Conservation (phyloP, 2,888 invertebrate species). For the Stramonita haemastoma region DNA sequence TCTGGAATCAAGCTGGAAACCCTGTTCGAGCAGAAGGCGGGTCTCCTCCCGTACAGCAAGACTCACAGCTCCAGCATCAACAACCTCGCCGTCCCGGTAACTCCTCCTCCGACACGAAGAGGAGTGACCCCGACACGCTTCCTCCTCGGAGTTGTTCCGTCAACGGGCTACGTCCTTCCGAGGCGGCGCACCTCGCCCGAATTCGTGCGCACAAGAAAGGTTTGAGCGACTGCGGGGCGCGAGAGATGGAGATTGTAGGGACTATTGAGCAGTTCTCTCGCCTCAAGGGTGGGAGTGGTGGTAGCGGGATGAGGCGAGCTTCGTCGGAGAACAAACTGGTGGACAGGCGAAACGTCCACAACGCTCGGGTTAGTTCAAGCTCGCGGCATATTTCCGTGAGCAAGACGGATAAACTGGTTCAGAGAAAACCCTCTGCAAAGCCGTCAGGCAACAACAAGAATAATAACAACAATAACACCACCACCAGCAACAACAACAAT, state of each 20-base stretch:
- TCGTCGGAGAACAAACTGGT: conserved; percentile 48
- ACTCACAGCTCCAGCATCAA: conserved; percentile 30
- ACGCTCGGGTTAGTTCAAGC: not conserved
- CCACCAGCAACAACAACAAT: not conserved
- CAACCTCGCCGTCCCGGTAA: not conserved
- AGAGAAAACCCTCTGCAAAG: not conserved
- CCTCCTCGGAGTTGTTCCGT: conserved; percentile 19
- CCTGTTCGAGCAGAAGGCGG: conserved; percentile 44
- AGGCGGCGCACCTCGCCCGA: not conserved
- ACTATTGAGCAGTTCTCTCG: conserved; percentile 31
- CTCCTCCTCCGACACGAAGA: no score
- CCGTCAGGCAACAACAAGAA: not conserved
- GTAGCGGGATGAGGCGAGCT: conserved; percentile 40
- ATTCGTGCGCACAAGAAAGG: not conserved
- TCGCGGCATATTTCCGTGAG: conserved; percentile 41
- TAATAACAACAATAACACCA: not conserved
- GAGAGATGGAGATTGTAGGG: not conserved
- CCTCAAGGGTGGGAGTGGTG: not conserved
- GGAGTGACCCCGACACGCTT: not conserved
- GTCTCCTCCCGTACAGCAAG: not conserved
- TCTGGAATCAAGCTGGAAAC: conserved; percentile 48
- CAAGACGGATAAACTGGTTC: conserved; percentile 31
- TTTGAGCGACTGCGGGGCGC: conserved; percentile 29
- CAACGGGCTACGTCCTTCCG: conserved; percentile 27
- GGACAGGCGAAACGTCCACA: not conserved